These are phyloP conservation scores for Diprion similis DNA, from an alignment of 1,140 invertebrate genomes.

Conservation along the genomic window DNA sequence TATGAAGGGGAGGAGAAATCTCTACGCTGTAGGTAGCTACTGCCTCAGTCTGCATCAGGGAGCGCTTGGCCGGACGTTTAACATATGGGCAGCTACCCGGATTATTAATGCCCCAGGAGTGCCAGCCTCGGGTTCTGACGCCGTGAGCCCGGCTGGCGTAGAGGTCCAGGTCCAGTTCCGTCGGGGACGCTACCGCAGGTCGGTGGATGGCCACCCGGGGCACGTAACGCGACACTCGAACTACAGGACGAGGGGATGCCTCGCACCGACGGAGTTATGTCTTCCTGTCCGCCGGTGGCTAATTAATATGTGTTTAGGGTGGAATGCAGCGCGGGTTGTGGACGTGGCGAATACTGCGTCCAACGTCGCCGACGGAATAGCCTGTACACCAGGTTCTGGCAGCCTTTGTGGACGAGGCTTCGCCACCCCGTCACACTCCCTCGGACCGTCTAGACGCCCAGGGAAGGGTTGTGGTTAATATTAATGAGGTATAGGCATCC, in stretches of 20 bases:
- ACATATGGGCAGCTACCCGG: constrained; percentile 62
- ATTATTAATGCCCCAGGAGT: constrained; percentile 58
- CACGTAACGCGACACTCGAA: constrained; percentile 52
- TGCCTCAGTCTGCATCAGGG: background rate
- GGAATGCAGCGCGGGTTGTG: constrained; percentile 31
- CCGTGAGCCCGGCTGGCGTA: constrained; percentile 30
- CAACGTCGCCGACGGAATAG: background rate
- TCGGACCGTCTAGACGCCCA: constrained; percentile 2
- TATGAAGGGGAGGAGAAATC: too few relatives aligned
- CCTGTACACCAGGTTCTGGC: background rate
- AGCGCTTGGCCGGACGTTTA: constrained; percentile 55
- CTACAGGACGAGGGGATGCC: constrained; percentile 22
- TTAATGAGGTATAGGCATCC: background rate
- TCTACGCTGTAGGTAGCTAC: constrained; percentile 1
- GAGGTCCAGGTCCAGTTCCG: constrained; percentile 38
- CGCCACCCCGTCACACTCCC: background rate
- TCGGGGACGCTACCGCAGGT: background rate
- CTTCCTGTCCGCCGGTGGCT: constrained; percentile 45
- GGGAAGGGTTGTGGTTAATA: constrained; percentile 3
- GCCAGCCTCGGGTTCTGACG: constrained; percentile 50
- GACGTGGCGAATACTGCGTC: background rate
- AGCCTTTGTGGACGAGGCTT: background rate
- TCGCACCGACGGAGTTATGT: constrained; percentile 47
- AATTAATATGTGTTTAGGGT: constrained; percentile 56
- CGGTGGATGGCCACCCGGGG: constrained; percentile 15